Evolutionary conservation across 2,113 vertebrate species (phyloP).

Genomic region (Panthera tigris): DNA sequence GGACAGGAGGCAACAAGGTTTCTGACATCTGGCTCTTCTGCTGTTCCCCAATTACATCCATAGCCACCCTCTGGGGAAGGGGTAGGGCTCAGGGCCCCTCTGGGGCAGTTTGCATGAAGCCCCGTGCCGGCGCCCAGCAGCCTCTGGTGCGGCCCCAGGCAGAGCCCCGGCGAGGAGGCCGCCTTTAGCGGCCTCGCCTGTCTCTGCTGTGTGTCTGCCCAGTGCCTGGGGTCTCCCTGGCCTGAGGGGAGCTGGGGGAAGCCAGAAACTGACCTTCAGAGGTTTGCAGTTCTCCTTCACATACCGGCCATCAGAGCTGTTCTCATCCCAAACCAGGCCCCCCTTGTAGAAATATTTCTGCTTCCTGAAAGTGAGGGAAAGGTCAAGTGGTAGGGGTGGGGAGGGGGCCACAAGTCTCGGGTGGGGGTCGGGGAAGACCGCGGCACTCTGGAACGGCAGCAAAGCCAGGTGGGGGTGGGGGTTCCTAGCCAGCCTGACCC

Average conservation of each 20-base stretch:
- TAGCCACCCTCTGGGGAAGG: conserved; percentile 8
- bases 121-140: background rate
- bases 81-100: background rate
- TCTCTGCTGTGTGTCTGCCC: conserved; percentile 52
- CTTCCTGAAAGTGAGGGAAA: conserved; percentile 85
- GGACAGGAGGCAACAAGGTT: background rate
- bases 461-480: background rate
- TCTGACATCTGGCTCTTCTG: conserved; percentile 44
- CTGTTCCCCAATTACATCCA: background rate
- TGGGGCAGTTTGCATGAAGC: background rate
- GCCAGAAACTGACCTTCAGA: conserved; percentile 88
- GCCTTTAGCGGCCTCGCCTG: conserved; percentile 28
- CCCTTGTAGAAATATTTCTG: conserved; percentile 93
- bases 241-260: background rate
- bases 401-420: background rate
- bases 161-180: background rate
- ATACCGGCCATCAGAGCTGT: conserved; percentile 93
- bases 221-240: background rate
- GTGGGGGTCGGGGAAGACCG: background rate
- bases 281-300: conserved; percentile 97
- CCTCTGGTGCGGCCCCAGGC: background rate
- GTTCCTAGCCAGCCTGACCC: background rate
- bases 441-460: background rate
- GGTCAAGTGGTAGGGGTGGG: background rate
- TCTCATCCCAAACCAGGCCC: conserved; percentile 93